Conservation (phyloP, 1,140 invertebrate genomes). For the Dendroctonus valens region DNA sequence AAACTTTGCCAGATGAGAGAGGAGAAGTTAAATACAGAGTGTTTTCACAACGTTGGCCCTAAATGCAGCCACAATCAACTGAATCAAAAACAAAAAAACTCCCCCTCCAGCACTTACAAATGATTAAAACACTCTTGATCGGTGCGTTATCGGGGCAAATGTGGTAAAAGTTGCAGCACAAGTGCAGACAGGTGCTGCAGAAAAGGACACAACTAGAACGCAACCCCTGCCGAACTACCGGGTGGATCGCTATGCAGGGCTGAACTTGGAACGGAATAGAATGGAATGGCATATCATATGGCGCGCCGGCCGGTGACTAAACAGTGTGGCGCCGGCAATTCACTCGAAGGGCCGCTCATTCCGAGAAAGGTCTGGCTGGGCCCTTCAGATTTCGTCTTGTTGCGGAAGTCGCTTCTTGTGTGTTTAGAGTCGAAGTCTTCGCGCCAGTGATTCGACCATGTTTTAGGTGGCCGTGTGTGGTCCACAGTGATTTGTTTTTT, state of each 20-base stretch:
- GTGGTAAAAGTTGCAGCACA: too few species aligned
- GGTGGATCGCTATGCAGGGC: constrained; percentile 18
- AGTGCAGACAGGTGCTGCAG: background rate
- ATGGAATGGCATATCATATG: constrained; percentile 26
- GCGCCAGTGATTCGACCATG: too few species aligned
- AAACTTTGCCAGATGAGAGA: too few species aligned
- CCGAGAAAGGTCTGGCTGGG: constrained; percentile 10
- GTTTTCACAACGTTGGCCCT: too few species aligned
- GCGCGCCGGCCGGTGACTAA: constrained; percentile 26
- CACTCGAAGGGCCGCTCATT: constrained; percentile 12
- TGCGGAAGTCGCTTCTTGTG: background rate
- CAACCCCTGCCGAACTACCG: constrained; percentile 2
- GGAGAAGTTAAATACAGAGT: too few species aligned
- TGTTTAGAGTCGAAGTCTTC: background rate
- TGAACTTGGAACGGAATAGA: constrained; percentile 6
- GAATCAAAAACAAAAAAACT: too few species aligned
- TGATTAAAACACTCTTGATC: too few species aligned
- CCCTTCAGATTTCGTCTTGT: background rate
- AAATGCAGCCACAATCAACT: too few species aligned
- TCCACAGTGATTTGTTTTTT: background rate
- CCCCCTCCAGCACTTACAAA: too few species aligned
- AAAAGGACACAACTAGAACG: background rate
- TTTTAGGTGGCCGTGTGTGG: too few species aligned
- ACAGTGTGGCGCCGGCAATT: constrained; percentile 31
- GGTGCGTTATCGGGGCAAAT: too few species aligned